Conservation (phyloP, 2,888 invertebrate species). For the Hypena proboscidalis region DNA sequence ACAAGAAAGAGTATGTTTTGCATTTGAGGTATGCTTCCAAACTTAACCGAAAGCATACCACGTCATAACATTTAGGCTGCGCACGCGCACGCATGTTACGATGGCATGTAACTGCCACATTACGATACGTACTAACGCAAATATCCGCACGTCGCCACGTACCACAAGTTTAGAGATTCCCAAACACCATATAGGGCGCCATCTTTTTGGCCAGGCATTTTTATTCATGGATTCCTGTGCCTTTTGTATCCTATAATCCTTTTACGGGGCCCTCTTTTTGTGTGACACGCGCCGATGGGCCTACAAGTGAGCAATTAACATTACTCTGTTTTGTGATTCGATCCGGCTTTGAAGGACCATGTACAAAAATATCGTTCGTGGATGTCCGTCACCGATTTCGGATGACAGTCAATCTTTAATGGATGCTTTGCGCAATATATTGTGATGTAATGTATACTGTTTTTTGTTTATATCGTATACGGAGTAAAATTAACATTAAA, state of each 20-base stretch:
- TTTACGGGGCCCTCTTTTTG: constrained; percentile 58
- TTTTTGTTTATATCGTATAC: constrained; percentile 27
- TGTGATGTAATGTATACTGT: constrained; percentile 29
- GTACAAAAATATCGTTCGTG: constrained; percentile 19
- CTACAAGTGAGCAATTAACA: constrained; percentile 69
- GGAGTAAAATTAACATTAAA: constrained; percentile 19
- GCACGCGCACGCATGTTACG: constrained; percentile 44
- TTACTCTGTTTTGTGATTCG: constrained; percentile 52
- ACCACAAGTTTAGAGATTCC: constrained; percentile 61
- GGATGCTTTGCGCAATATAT: constrained; percentile 32
- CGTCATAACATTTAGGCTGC: no score
- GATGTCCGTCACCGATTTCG: constrained; percentile 27
- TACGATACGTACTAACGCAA: no score
- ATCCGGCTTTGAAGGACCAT: constrained; percentile 16
- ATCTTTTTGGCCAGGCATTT: constrained; percentile 71
- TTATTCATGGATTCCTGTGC: constrained; percentile 73
- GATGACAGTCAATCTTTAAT: constrained; percentile 31
- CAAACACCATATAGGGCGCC: constrained; percentile 67
- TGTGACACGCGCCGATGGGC: constrained; percentile 61
- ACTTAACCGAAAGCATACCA: no score
- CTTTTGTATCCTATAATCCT: constrained; percentile 55
- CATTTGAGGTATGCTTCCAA: no score
- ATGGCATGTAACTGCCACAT: no score
- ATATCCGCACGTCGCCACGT: no score
- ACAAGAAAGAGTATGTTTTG: no score